Evolutionary conservation across 2,888 invertebrate species (phyloP).

Genomic region (Odontocolon sp.): DNA sequence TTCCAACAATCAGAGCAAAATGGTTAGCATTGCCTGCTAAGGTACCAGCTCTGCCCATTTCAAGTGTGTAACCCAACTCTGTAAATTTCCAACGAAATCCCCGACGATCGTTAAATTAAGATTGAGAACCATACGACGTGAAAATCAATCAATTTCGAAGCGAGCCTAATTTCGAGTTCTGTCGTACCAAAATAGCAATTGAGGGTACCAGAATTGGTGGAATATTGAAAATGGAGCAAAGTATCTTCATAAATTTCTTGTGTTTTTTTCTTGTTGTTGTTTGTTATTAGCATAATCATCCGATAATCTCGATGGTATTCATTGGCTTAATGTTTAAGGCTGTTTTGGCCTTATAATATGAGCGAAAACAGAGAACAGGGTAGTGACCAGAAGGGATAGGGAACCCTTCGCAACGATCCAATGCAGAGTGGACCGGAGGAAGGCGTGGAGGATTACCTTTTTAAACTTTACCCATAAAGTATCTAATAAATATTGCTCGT

Average conservation of each 20-base stretch:
- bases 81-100: constrained; percentile 42
- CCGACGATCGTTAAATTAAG: constrained; percentile 70
- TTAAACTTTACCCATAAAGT: constrained; percentile 76
- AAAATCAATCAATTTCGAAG: constrained; percentile 75
- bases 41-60: too few species aligned
- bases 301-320: too few species aligned
- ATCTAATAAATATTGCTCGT: constrained; percentile 75
- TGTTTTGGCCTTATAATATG: too few species aligned
- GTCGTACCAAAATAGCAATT: constrained; percentile 56
- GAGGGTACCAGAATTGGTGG: constrained; percentile 12
- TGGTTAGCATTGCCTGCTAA: too few species aligned
- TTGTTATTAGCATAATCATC: too few species aligned
- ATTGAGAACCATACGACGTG: constrained; percentile 65
- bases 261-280: too few species aligned
- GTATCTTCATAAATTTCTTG: neutral
- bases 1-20: constrained; percentile 31
- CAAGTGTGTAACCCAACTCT: constrained; percentile 30
- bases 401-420: neutral
- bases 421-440: constrained; percentile 18
- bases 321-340: too few species aligned
- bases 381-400: constrained; percentile 14
- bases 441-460: constrained; percentile 72
- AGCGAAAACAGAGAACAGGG: neutral
- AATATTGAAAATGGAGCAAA: neutral
- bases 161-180: constrained; percentile 67